Evolutionary conservation across 2,113 vertebrate species (phyloP).

Genomic region (Peromyscus polionotus): DNA sequence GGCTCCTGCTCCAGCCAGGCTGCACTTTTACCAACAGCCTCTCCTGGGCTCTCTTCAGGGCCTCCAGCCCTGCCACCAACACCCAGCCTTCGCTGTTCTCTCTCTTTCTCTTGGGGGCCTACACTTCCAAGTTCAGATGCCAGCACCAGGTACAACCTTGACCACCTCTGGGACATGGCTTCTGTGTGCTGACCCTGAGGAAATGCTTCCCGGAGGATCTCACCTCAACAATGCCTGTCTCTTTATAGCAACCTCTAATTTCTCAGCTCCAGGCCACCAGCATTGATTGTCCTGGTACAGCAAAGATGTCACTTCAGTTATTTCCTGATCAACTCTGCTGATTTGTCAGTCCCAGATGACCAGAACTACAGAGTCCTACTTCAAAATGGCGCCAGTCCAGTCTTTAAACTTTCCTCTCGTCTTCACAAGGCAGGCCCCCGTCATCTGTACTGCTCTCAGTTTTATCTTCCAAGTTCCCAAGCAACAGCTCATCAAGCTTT

Average conservation of each 20-base stretch:
- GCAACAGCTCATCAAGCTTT: not conserved
- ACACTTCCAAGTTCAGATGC: not conserved
- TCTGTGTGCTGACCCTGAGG: not conserved
- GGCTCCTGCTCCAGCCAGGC: not conserved
- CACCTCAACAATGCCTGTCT: not conserved
- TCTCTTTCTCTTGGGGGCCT: not conserved
- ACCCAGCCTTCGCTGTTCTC: not conserved
- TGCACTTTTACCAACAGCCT: not conserved
- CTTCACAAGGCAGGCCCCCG: not conserved
- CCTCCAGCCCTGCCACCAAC: not conserved
- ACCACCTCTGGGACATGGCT: not conserved
- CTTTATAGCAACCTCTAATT: not conserved
- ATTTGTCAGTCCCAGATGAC: not conserved
- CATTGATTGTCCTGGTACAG: not conserved
- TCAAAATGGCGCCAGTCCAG: not conserved
- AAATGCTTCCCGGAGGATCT: not conserved
- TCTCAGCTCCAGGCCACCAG: not conserved
- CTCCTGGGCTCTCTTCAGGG: not conserved
- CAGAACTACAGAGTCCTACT: not conserved
- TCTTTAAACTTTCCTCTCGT: not conserved
- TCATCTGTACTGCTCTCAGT: not conserved
- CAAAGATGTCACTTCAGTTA: not conserved
- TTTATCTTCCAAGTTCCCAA: not conserved
- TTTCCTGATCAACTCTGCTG: not conserved
- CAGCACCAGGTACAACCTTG: not conserved